A percentile compares a stretch with the other conserved stretches of the same genome.
These are phyloP conservation scores for Masnerella sp. DNA, from an alignment of 2,888 invertebrate genomes.

Conservation along the genomic window DNA sequence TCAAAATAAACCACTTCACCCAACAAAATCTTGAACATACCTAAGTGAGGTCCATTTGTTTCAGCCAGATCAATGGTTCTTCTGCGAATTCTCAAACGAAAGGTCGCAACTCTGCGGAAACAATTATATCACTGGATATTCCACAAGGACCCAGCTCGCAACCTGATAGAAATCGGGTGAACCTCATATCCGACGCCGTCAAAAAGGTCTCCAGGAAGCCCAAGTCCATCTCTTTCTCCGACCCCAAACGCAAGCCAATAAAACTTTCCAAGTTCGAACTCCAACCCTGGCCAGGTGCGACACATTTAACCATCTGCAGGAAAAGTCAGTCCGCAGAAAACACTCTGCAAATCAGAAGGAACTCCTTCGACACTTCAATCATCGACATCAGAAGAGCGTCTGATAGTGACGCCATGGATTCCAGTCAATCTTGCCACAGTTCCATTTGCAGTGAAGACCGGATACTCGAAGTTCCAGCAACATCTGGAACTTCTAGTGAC, in stretches of 20 bases:
- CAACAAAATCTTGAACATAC: neutral
- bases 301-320: slow-evolving; percentile 65
- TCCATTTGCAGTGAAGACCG: no score
- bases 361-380: slow-evolving; percentile 59
- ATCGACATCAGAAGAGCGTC: slow-evolving; percentile 48
- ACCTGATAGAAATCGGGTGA: slow-evolving; percentile 60
- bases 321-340: slow-evolving; percentile 46
- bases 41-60: slow-evolving; percentile 74
- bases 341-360: slow-evolving; percentile 28
- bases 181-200: slow-evolving; percentile 65
- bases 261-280: slow-evolving; percentile 65
- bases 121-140: slow-evolving; percentile 72
- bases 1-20: no score
- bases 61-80: slow-evolving; percentile 75
- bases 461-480: no score
- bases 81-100: slow-evolving; percentile 69
- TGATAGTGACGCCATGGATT: slow-evolving; percentile 16
- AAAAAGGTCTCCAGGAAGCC: slow-evolving; percentile 66
- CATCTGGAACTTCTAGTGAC: no score
- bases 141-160: slow-evolving; percentile 61
- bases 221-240: slow-evolving; percentile 62
- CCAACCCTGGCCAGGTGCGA: slow-evolving; percentile 74
- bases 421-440: no score
- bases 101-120: slow-evolving; percentile 71
- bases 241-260: slow-evolving; percentile 66